phyloP scores from a whole-genome alignment of 2,888 invertebrate genomes.

The Parapristionchus giblindavisi region DNA sequence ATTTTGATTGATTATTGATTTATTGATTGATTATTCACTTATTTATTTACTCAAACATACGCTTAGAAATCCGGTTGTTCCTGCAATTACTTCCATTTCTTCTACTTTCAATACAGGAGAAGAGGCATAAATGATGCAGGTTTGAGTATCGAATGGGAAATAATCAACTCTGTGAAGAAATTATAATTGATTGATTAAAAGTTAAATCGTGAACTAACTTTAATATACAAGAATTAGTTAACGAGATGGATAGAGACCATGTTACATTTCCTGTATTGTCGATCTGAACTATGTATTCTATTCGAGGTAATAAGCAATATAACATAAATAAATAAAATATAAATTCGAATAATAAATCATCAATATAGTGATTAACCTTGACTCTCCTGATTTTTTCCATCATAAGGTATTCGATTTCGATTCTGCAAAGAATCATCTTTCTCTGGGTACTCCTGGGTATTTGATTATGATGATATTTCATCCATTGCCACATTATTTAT shows the following conservation, averaged over 20 bases:
- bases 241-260: conserved; percentile 25
- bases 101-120: conserved; percentile 27
- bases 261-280: conserved; percentile 19
- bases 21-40: no score
- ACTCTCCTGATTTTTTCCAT: conserved; percentile 31
- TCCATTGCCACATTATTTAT: not conserved
- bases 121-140: conserved; percentile 23
- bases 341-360: no score
- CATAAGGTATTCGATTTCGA: conserved; percentile 26
- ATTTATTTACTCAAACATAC: not conserved
- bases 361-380: not conserved
- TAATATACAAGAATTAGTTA: conserved; percentile 5
- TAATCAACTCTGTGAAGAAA: conserved; percentile 21
- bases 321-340: no score
- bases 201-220: no score
- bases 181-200: no score
- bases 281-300: not conserved
- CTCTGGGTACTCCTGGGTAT: not conserved
- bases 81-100: conserved; percentile 10
- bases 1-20: no score
- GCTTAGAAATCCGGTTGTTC: conserved; percentile 10
- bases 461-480: not conserved
- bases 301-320: not conserved
- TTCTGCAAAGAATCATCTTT: not conserved
- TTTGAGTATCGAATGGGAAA: conserved; percentile 31